Evolutionary conservation across 2,888 invertebrate species (phyloP).

Genomic region (Sussaba pulchella): DNA sequence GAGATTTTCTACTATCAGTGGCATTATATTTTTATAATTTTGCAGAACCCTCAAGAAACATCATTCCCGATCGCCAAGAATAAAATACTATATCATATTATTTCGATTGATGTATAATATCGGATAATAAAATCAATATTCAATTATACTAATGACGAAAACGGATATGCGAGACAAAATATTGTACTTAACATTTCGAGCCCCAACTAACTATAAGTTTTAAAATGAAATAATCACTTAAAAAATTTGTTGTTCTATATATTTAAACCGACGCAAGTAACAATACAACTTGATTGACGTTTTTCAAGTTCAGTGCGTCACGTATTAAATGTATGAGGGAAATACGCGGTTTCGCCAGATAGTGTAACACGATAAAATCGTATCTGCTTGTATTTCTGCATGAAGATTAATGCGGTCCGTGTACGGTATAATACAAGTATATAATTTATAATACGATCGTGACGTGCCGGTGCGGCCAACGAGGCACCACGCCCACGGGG

Average conservation of each 20-base stretch:
- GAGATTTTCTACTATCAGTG: background rate
- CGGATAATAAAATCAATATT: no score
- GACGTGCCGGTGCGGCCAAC: conserved; percentile 68
- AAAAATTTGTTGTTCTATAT: background rate
- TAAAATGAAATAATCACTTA: background rate
- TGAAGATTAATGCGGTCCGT: background rate
- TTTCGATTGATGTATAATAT: no score
- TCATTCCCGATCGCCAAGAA: conserved; percentile 22
- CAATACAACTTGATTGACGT: conserved; percentile 24
- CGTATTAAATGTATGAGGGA: background rate
- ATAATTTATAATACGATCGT: conserved; percentile 65
- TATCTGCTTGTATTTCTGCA: conserved; percentile 38
- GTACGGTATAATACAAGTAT: conserved; percentile 41
- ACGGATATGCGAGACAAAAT: no score
- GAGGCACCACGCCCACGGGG: conserved; percentile 77
- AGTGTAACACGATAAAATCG: conserved; percentile 41
- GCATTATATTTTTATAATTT: conserved; percentile 58
- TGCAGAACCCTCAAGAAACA: background rate
- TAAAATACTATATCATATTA: no score
- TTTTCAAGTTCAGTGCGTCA: conserved; percentile 55
- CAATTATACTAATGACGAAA: no score
- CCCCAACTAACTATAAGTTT: background rate
- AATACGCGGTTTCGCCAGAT: conserved; percentile 8
- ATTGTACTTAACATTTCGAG: no score
- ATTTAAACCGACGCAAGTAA: conserved; percentile 3